These are phyloP conservation scores for Apotomis turbidana DNA, from an alignment of 2,888 invertebrate species.

Conservation along the genomic window DNA sequence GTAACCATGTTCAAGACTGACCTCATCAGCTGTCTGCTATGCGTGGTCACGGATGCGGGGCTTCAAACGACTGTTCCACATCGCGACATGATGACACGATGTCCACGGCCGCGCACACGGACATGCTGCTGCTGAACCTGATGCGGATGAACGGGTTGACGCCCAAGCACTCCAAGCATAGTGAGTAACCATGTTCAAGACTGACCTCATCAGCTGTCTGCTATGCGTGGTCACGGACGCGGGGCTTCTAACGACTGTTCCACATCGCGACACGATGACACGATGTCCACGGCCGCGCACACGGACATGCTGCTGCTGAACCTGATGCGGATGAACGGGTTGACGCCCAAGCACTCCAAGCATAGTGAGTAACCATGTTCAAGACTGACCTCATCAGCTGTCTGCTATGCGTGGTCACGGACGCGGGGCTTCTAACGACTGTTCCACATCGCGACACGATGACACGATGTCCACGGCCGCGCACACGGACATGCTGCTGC, in stretches of 20 bases:
- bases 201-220: slow-evolving; percentile 66
- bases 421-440: slow-evolving; percentile 54
- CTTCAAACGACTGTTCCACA: slow-evolving; percentile 52
- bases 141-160: slow-evolving; percentile 77
- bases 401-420: slow-evolving; percentile 58
- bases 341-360: slow-evolving; percentile 60
- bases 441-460: slow-evolving; percentile 50
- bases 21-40: slow-evolving; percentile 66
- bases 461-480: slow-evolving; percentile 67
- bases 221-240: slow-evolving; percentile 56
- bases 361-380: slow-evolving; percentile 54
- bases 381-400: slow-evolving; percentile 62
- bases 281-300: slow-evolving; percentile 69
- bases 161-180: slow-evolving; percentile 57
- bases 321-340: slow-evolving; percentile 75
- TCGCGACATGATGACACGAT: slow-evolving; percentile 57
- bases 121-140: slow-evolving; percentile 74
- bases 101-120: slow-evolving; percentile 71
- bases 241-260: slow-evolving; percentile 54
- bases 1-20: slow-evolving; percentile 47
- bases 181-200: slow-evolving; percentile 48
- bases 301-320: slow-evolving; percentile 76
- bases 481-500: slow-evolving; percentile 75
- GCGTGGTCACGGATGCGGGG: slow-evolving; percentile 52
- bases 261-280: slow-evolving; percentile 52